Evolutionary conservation across 2,113 vertebrate species (phyloP).

Genomic region (Mesoclemmys tuberculata): DNA sequence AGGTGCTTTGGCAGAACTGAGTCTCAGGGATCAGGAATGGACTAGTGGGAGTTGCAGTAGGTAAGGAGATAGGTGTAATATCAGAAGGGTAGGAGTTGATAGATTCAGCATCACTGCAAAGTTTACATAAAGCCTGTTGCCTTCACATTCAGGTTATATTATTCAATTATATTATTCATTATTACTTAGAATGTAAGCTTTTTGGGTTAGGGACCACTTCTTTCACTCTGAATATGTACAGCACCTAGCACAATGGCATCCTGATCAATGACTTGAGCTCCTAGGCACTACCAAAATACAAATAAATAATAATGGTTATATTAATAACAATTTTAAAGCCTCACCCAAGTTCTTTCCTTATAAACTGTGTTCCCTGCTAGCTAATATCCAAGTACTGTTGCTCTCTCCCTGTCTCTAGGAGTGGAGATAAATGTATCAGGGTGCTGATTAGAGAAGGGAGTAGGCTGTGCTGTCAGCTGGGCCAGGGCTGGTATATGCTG

Average conservation of each 20-base stretch:
- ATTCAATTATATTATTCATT: neutral
- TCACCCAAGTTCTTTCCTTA: neutral
- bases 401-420: slow-evolving; percentile 24
- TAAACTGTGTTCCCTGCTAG: neutral
- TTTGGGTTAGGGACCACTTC: neutral
- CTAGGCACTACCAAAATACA: neutral
- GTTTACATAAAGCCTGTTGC: neutral
- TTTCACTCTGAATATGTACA: neutral
- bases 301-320: neutral
- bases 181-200: neutral
- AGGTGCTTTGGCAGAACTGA: neutral
- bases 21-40: neutral
- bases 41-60: neutral
- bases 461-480: slow-evolving; percentile 25
- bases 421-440: slow-evolving; percentile 50
- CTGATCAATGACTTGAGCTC: neutral
- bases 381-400: slow-evolving; percentile 12
- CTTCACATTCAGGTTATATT: neutral
- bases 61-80: neutral
- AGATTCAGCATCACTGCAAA: neutral
- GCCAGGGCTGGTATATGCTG: slow-evolving; percentile 29
- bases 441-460: slow-evolving; percentile 60
- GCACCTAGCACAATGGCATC: neutral
- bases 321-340: neutral
- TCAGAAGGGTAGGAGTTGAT: neutral